Evolutionary conservation across 2,888 invertebrate species (phyloP).

Genomic region (Lepidocyrtoides sp.): DNA sequence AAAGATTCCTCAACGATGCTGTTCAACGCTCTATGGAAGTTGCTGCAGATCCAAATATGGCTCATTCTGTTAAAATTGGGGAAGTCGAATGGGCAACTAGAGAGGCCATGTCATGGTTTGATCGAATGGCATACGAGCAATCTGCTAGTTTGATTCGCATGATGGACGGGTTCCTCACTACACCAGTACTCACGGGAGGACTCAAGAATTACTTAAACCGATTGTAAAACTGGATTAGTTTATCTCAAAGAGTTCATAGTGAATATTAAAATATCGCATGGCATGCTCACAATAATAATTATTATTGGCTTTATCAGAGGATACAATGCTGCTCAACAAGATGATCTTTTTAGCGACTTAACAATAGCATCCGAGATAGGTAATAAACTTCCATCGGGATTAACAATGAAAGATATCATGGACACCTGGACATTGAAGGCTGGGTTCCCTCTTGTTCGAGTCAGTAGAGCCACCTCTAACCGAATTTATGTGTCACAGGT

Average conservation of each 20-base stretch:
- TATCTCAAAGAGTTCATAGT: background rate
- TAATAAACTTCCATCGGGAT: constrained; percentile 63
- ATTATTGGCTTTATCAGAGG: constrained; percentile 65
- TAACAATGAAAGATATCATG: constrained; percentile 84
- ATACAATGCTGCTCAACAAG: constrained; percentile 80
- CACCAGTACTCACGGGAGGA: constrained; percentile 56
- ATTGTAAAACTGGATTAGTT: constrained; percentile 49
- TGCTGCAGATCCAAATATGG: constrained; percentile 77
- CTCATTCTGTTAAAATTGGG: constrained; percentile 82
- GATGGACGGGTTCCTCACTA: constrained; percentile 81
- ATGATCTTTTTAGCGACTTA: constrained; percentile 80
- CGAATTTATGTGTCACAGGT: constrained; percentile 83
- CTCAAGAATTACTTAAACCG: constrained; percentile 69
- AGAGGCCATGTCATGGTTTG: constrained; percentile 79
- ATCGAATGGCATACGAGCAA: constrained; percentile 82
- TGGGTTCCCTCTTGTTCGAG: constrained; percentile 83
- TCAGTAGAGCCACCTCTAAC: constrained; percentile 63
- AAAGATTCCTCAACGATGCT: constrained; percentile 79
- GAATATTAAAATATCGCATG: too few species aligned
- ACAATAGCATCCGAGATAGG: constrained; percentile 52
- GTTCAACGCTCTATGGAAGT: constrained; percentile 80
- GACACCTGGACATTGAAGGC: constrained; percentile 84
- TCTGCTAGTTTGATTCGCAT: constrained; percentile 81
- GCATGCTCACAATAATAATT: background rate
- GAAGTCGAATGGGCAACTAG: constrained; percentile 72